phyloP scores from a whole-genome alignment of 1,140 invertebrate genomes.

The Procambarus clarkii region DNA sequence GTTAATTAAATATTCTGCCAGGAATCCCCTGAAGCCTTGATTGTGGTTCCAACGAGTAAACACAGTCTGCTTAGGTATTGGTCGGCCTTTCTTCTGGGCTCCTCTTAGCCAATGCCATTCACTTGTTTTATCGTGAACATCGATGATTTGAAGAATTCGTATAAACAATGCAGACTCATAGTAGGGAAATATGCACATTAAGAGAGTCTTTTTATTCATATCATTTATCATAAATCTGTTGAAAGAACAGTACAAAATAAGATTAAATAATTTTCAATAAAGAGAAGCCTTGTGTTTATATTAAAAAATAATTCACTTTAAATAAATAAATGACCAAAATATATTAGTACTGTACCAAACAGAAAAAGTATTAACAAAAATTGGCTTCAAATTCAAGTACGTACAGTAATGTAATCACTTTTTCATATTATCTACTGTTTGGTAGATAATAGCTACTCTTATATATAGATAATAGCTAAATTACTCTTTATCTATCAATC shows the following conservation, averaged over 20 bases:
- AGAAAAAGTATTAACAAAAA: too few species aligned
- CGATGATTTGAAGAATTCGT: constrained; percentile 85
- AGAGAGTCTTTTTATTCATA: constrained; percentile 88
- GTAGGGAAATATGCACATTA: constrained; percentile 90
- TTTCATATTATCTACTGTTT: too few species aligned
- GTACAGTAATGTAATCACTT: too few species aligned
- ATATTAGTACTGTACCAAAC: too few species aligned
- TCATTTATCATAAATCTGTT: constrained; percentile 89
- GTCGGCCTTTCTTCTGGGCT: constrained; percentile 84
- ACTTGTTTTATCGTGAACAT: constrained; percentile 79
- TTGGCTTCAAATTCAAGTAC: too few species aligned
- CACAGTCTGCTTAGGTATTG: constrained; percentile 83
- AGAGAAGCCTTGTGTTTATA: too few species aligned
- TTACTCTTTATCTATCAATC: too few species aligned
- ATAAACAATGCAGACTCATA: constrained; percentile 93
- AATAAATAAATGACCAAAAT: too few species aligned
- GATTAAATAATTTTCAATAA: background rate
- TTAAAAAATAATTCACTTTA: too few species aligned
- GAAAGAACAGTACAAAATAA: background rate
- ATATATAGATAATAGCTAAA: too few species aligned
- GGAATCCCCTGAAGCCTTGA: constrained; percentile 83
- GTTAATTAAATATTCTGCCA: constrained; percentile 83
- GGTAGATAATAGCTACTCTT: too few species aligned
- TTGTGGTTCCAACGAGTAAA: constrained; percentile 84
- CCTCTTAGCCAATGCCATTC: constrained; percentile 87